These are phyloP conservation scores for Grammomys surdaster DNA, from an alignment of 2,113 vertebrate species.

Conservation along the genomic window DNA sequence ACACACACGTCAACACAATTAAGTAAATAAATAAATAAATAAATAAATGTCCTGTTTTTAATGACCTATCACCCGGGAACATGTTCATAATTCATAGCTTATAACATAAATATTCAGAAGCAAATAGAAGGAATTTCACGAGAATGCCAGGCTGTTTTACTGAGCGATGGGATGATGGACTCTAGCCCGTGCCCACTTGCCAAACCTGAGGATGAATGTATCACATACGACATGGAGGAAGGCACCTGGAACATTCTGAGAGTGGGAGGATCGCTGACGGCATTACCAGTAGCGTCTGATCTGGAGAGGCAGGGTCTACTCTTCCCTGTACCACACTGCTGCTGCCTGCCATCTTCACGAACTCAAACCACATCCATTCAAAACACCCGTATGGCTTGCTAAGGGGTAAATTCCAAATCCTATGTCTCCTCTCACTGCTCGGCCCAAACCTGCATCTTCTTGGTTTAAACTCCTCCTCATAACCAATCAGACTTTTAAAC, in stretches of 20 bases:
- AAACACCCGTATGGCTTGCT: neutral
- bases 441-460: conserved; percentile 34
- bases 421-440: neutral
- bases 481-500: conserved; percentile 13
- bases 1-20: neutral
- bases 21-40: neutral
- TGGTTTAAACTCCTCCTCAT: conserved; percentile 22
- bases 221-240: neutral
- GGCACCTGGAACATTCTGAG: neutral
- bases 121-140: neutral
- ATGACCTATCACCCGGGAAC: neutral
- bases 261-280: neutral
- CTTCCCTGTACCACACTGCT: neutral
- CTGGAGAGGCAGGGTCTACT: neutral
- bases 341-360: neutral
- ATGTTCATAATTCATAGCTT: neutral
- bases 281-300: neutral
- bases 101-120: conserved; percentile 7
- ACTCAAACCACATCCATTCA: neutral
- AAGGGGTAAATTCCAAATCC: conserved; percentile 25
- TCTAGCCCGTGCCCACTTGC: neutral
- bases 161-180: neutral
- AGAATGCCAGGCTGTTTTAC: neutral
- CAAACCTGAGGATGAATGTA: neutral
- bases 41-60: neutral